phyloP scores from a whole-genome alignment of 2,888 invertebrate genomes.

The Drepanosiphum platanoidis region DNA sequence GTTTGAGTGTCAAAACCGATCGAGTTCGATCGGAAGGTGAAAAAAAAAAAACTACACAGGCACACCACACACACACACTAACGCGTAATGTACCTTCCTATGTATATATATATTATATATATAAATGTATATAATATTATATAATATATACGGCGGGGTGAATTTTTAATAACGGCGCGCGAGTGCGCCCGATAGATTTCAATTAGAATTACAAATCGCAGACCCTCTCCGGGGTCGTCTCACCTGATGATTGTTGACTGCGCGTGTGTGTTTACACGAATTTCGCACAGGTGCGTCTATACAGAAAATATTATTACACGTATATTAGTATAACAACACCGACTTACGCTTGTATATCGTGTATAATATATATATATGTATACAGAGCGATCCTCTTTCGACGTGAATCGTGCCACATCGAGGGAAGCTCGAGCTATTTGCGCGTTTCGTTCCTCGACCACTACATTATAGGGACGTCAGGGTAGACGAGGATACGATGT shows the following conservation, averaged over 20 bases:
- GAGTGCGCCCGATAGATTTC: constrained; percentile 32
- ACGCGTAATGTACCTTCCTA: neutral
- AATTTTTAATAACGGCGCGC: constrained; percentile 58
- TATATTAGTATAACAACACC: neutral
- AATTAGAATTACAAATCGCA: constrained; percentile 61
- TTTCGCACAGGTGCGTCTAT: constrained; percentile 47
- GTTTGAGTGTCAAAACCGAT: constrained; percentile 31
- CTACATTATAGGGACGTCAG: too few species aligned
- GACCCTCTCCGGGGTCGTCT: constrained; percentile 47
- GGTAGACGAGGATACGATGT: too few species aligned
- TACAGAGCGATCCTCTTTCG: too few species aligned
- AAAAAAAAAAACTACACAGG: constrained; percentile 10
- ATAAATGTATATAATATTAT: too few species aligned
- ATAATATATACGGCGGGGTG: constrained; percentile 21
- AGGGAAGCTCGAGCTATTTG: too few species aligned
- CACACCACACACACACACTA: neutral
- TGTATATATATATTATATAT: neutral
- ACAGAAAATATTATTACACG: too few species aligned
- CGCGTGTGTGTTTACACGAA: neutral
- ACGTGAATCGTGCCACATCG: too few species aligned
- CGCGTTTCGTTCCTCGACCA: too few species aligned
- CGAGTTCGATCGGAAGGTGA: constrained; percentile 8
- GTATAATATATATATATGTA: too few species aligned
- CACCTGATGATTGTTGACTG: constrained; percentile 55
- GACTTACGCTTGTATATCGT: too few species aligned